These are phyloP conservation scores for Pasiphila rectangulata DNA, from an alignment of 2,888 invertebrate genomes.

Conservation along the genomic window DNA sequence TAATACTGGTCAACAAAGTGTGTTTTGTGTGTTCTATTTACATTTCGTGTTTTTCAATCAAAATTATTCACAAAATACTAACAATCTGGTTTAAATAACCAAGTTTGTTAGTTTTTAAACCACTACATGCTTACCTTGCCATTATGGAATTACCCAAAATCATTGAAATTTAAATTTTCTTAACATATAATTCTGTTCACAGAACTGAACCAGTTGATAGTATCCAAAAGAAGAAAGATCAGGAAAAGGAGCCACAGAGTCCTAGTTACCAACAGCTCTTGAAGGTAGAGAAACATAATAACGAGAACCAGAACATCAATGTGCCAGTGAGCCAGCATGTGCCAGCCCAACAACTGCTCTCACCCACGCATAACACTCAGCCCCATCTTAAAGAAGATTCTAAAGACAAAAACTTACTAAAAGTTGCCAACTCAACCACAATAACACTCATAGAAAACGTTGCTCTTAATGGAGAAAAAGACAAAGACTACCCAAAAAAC, in stretches of 20 bases:
- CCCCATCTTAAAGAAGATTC: constrained; percentile 60
- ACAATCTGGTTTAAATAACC: too few species aligned
- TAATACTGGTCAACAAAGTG: too few species aligned
- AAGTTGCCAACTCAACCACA: constrained; percentile 71
- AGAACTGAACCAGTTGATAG: constrained; percentile 84
- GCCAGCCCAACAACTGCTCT: constrained; percentile 61
- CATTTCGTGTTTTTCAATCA: too few species aligned
- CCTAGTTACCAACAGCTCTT: constrained; percentile 55
- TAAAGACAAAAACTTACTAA: constrained; percentile 65
- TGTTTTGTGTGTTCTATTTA: too few species aligned
- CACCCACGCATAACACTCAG: constrained; percentile 55
- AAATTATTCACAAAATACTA: too few species aligned
- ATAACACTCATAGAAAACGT: constrained; percentile 71
- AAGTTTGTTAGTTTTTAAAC: too few species aligned
- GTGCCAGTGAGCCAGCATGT: constrained; percentile 66
- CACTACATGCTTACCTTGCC: too few species aligned
- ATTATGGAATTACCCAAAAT: too few species aligned
- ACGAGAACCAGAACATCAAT: constrained; percentile 53
- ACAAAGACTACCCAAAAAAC: constrained; percentile 70
- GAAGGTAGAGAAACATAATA: constrained; percentile 54
- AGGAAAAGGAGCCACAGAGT: constrained; percentile 62
- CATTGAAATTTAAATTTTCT: background rate
- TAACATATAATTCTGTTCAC: constrained; percentile 43
- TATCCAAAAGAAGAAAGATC: constrained; percentile 78
- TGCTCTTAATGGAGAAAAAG: constrained; percentile 61